Conservation (phyloP, 2,888 invertebrate species). For the Plebejus melissa region DNA sequence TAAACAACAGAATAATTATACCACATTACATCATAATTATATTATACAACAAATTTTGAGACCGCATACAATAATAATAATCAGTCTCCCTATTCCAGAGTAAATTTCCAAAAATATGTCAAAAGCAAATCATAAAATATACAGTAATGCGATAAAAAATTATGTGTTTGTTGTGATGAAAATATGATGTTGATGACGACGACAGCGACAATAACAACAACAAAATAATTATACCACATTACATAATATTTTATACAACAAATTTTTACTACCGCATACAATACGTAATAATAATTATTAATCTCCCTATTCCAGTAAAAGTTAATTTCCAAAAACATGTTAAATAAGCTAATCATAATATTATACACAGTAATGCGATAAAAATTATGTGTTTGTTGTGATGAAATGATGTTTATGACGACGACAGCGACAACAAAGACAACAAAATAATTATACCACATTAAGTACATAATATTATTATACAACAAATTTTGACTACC, state of each 20-base stretch:
- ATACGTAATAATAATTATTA: too few species aligned
- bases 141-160: neutral
- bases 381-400: neutral
- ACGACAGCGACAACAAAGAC: neutral
- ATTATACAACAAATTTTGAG: neutral
- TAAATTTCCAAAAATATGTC: too few species aligned
- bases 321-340: too few species aligned
- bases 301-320: neutral
- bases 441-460: neutral
- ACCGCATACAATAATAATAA: too few species aligned
- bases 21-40: neutral
- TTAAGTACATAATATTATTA: neutral
- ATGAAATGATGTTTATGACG: neutral
- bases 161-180: neutral
- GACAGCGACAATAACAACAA: neutral
- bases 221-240: neutral
- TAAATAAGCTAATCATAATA: neutral
- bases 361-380: neutral
- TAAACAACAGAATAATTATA: neutral
- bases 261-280: neutral
- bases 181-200: neutral
- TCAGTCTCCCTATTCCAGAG: too few species aligned
- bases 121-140: neutral
- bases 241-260: neutral
- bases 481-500: neutral